A percentile compares a stretch with the other conserved stretches of the same genome.
These are phyloP conservation scores for Chrysomela aeneicollis DNA, from an alignment of 2,888 invertebrate species.

Conservation along the genomic window DNA sequence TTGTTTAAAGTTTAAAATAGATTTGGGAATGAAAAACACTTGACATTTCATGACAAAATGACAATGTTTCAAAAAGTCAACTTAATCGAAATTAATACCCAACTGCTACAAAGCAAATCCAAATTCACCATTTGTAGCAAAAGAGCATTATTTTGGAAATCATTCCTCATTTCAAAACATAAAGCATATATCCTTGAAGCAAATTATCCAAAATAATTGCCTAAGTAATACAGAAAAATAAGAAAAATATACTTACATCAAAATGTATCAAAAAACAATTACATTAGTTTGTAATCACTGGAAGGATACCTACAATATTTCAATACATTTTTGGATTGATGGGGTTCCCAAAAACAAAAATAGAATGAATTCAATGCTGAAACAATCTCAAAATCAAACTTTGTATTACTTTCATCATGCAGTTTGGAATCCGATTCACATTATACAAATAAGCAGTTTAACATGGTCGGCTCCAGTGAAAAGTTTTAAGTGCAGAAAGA, in stretches of 20 bases:
- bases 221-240: conserved; percentile 53
- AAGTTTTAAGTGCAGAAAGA: no score
- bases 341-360: neutral
- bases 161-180: conserved; percentile 31
- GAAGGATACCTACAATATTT: neutral
- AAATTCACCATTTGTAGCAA: conserved; percentile 1
- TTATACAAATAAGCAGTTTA: no score
- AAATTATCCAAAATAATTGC: conserved; percentile 60
- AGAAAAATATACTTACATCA: conserved; percentile 26
- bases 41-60: conserved; percentile 53
- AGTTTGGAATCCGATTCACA: no score
- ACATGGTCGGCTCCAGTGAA: no score
- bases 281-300: neutral
- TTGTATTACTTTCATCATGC: no score
- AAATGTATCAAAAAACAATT: conserved; percentile 36
- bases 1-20: conserved; percentile 44
- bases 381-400: no score
- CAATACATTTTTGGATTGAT: neutral
- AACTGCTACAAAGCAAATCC: conserved; percentile 23
- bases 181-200: conserved; percentile 55
- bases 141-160: conserved; percentile 25
- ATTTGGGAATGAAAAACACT: conserved; percentile 48
- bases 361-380: no score
- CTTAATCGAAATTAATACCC: neutral
- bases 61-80: conserved; percentile 51